phyloP scores from a whole-genome alignment of 2,797 vertebrate species.

The Hapalemur alaotrensis region DNA sequence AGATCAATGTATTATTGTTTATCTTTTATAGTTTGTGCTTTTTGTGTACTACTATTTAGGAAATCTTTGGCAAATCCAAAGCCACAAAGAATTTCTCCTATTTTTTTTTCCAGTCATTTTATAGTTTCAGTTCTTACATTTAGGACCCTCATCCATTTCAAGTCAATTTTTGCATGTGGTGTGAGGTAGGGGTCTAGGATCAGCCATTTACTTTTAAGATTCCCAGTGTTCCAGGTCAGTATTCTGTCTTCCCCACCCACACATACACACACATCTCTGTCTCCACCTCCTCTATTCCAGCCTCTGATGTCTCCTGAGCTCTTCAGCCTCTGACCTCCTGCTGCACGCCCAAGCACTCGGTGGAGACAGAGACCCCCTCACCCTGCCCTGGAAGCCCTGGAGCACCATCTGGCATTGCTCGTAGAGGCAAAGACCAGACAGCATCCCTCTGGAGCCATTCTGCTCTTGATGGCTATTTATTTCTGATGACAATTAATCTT shows the following conservation, averaged over 20 bases:
- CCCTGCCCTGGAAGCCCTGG: background rate
- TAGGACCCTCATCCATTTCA: background rate
- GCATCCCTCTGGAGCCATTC: background rate
- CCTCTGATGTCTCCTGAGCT: background rate
- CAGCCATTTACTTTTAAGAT: background rate
- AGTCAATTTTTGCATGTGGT: background rate
- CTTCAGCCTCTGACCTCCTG: background rate
- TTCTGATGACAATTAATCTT: constrained; percentile 29
- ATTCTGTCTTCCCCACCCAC: background rate
- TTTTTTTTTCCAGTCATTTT: constrained; percentile 30
- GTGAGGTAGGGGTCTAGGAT: background rate
- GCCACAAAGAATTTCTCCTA: background rate
- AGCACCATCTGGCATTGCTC: background rate
- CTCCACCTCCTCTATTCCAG: background rate
- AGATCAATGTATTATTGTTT: background rate
- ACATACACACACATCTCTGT: background rate
- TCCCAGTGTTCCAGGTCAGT: background rate
- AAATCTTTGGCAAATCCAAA: constrained; percentile 38
- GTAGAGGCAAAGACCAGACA: background rate
- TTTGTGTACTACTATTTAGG: background rate
- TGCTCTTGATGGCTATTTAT: background rate
- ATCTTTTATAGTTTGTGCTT: background rate
- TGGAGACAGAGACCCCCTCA: background rate
- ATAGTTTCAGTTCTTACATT: constrained; percentile 39
- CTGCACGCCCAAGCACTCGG: background rate